Evolutionary conservation across 2,888 invertebrate genomes (phyloP), one percentile per base, ranked within the genome.

Genomic region (Orthosia cruda): DNA sequence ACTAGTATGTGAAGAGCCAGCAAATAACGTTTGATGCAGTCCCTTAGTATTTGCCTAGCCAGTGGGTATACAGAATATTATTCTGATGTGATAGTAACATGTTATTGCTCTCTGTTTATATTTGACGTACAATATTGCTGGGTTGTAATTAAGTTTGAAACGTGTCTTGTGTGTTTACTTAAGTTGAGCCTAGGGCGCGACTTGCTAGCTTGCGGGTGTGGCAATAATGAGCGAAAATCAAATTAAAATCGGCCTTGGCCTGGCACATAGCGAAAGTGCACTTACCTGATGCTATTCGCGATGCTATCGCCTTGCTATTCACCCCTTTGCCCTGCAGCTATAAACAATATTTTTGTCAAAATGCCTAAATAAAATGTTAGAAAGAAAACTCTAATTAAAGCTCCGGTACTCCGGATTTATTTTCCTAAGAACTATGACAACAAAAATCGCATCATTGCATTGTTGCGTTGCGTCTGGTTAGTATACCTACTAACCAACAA

Each of bases 1-100:
- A 55, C 61, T 63, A 47, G 49, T 66, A 55, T 71, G 45, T 63
- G 57, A 18, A 1, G 69, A 32, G 23, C 20, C 13, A 55, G 55
- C 47, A 71, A 77, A 63, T 70, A 76, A 52, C 50, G 32, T 64
- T 63, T 55, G 67, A 67, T 71, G 71, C 66, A 71, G 66, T 18
- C 47, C 26, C 16, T 64, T 15, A 11, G 3, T 64, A 68, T 66
- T 65, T 67, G 18, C 32, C 20, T 47, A 52, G 20, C 18, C 20
- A 32, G 63, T 18, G 49, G 11, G 12, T 64, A 18, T 57, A 40
- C 26, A 12, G 54, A 63, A 63, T 65, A 45, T 54, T 49, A 57
- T 63, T 63, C 7, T 55, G 26, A 67, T 55, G 52, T 81, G 23
- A 69, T 62, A 58, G 26, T 69, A n/a, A 77, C 20, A 13, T 55